Evolutionary conservation across 2,888 invertebrate genomes (phyloP), one percentile per base, ranked within the genome.

Genomic region (Apodemia zela): DNA sequence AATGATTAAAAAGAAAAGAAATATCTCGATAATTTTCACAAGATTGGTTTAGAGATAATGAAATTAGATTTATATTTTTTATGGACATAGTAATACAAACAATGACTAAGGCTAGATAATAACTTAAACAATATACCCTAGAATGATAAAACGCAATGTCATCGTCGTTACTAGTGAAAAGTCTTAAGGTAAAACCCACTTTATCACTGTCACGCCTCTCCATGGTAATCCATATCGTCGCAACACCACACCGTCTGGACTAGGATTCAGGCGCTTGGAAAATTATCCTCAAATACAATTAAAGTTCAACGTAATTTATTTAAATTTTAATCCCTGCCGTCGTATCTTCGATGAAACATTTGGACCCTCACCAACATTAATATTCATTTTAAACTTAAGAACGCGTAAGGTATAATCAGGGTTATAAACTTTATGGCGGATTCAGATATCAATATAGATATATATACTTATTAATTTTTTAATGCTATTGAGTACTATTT

Each of bases 211-310:
- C 49, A 51, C 57, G 33, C 77, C 49, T 65, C 81, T 85, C 86
- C 68, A 82, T 63, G 35, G 71, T 69, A 65, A 66, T 68, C 69
- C 61, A 67, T 73, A 72, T 73, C 79, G 79, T 38, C 35, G 35
- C 81, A 38, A 38, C 35, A 78, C 72, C 76, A 79, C 79, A 82
- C 75, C 83, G 76, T 74, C 74, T 84, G 77, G 82, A 84, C 84
- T 82, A 85, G 85, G 82, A 87, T 84, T 84, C 89, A 87, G 87
- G 83, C 85, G 86, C 85, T 82, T 81, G 89, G 89, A 89, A 91
- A 91, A 91, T 91, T 89, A 89, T 88, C 75, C 82, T 82, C 79
- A 87, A 91, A 91, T 88, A 89, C 87, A 89, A 91, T 91, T 90
- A 89, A 86, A 89, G 79, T 85, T 85, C 87, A 84, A 89, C 82